Base-by-base conservation (phyloP, 30 jellyfish, hydroid and myxozoan species). In the Sanderia malayensis region DNA sequence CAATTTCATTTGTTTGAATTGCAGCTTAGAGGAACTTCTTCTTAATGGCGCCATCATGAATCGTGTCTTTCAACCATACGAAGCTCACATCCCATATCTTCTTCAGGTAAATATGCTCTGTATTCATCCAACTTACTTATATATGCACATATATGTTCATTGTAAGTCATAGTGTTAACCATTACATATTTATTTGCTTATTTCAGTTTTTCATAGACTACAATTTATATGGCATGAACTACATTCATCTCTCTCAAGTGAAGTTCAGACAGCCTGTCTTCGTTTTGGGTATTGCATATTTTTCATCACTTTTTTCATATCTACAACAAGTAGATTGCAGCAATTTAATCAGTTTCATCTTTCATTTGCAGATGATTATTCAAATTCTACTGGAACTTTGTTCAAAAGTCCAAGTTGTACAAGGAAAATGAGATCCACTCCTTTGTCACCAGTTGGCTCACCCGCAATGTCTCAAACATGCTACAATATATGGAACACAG, bases 201-300 rank as follows among this genome's bases (percentile, higher is more conserved):
- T 65, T 69, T 11, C 71, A 89, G 97, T 89, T 89, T 72, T 89
- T 89, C 76, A 89, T 89, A 17, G 97, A 89, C 62, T 89, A 52
- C 82, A 89, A 89, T 67, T 76, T 89, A 0, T 89, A 89, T 76
- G 97, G 97, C 32, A 89, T 89, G 97, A 89, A 89, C 61, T 77
- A 52, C 41, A 81, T 89, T 6, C 80, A 89, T 72, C 58, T 89
- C 45, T 74, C 92, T 1, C 32, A 61, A 13, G 91, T 77, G 41
- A 82, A 69, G 33, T 89, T 81, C 73, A 73, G 97, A 41, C 67
- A 53, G 44, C 95, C 97, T 7, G 80, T 88, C 59, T 27, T 65
- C 24, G 37, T 63, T 45, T 1, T 81, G 0, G 75, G 62, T 60
- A 49, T 9, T n/a, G 64, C 11, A 49, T 49, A 20, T 18, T 18